Percentiles rank a stretch among this genome's conserved stretches.
Conservation (phyloP, 2,797 vertebrate species). For the Avahi laniger region DNA sequence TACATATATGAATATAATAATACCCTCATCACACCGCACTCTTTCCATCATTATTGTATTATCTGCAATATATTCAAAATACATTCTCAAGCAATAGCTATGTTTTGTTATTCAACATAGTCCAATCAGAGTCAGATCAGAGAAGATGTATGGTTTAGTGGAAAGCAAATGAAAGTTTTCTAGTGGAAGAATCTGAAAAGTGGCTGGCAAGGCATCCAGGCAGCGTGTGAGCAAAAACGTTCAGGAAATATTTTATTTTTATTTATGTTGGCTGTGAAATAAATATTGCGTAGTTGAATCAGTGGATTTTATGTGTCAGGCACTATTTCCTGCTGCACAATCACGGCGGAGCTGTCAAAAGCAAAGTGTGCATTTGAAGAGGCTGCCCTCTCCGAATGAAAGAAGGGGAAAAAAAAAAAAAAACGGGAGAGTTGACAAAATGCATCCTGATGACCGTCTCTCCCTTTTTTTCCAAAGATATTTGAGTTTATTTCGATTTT, state of each 20-base stretch:
- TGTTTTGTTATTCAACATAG: slow-evolving; percentile 33
- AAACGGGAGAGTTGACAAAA: slow-evolving; percentile 4
- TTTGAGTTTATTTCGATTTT: slow-evolving; percentile 52
- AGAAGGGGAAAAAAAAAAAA: neutral
- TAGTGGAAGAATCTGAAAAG: neutral
- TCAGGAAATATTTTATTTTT: slow-evolving; percentile 69
- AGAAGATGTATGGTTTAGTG: neutral
- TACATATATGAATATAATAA: neutral
- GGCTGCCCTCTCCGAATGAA: neutral
- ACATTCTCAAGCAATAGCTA: neutral
- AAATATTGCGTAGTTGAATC: slow-evolving; percentile 63
- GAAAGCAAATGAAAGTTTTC: slow-evolving; percentile 47
- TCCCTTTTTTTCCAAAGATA: neutral
- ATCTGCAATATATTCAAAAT: neutral
- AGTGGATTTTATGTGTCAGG: slow-evolving; percentile 61
- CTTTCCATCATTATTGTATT: neutral
- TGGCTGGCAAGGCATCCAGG: slow-evolving; percentile 18
- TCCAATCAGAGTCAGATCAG: slow-evolving; percentile 28
- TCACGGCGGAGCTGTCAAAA: slow-evolving; percentile 62
- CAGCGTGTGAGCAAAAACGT: slow-evolving; percentile 36
- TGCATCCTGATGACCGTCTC: neutral
- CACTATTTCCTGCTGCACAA: slow-evolving; percentile 55
- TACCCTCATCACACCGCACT: neutral
- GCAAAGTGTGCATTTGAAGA: slow-evolving; percentile 40
- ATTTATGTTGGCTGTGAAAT: slow-evolving; percentile 69